Conservation (phyloP, 2,888 invertebrate genomes). For the Coremacera marginata region DNA sequence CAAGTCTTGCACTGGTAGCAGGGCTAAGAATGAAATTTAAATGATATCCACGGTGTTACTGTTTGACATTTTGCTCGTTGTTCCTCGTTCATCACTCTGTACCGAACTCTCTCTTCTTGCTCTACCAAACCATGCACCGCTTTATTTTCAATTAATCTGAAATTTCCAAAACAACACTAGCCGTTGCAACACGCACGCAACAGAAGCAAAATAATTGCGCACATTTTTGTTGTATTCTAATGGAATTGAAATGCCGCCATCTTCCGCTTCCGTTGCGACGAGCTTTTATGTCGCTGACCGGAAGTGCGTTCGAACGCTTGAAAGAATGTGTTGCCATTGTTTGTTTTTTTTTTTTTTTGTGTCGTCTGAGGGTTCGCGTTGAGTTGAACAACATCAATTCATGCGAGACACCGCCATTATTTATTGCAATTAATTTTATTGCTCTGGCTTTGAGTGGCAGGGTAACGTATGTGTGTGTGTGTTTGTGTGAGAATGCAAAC, state of each 20-base stretch:
- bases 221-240: neutral
- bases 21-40: conserved; percentile 20
- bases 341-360: neutral
- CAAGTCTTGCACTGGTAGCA: neutral
- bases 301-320: neutral
- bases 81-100: neutral
- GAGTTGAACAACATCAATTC: neutral
- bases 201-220: conserved; percentile 6
- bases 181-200: neutral
- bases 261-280: neutral
- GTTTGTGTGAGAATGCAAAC: neutral
- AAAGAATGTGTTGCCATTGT: neutral
- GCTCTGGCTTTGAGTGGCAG: neutral
- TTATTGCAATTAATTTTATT: conserved; percentile 26
- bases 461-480: too few relatives aligned
- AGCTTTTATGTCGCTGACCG: neutral
- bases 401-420: neutral
- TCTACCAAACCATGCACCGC: too few relatives aligned
- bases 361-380: neutral
- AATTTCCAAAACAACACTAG: neutral
- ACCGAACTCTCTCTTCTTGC: too few relatives aligned
- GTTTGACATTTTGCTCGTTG: neutral
- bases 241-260: too few relatives aligned
- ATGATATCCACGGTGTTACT: neutral
- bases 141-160: neutral